Conservation (phyloP, 2,888 invertebrate species). For the Agrochola circellaris region DNA sequence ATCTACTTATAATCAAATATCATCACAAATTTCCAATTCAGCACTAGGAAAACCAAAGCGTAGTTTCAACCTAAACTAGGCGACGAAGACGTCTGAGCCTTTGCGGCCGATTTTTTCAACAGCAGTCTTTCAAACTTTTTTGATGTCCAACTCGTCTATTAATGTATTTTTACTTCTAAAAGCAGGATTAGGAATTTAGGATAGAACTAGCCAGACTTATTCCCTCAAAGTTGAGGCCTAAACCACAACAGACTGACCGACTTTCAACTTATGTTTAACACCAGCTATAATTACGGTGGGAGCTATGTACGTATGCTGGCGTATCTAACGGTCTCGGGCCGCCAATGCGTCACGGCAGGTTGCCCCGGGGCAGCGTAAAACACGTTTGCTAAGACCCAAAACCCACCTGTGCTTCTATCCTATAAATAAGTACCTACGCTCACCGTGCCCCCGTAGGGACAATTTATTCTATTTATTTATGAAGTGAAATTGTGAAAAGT, state of each 20-base stretch:
- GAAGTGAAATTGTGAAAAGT: conserved; percentile 72
- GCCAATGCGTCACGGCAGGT: conserved; percentile 77
- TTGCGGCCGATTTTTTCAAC: background rate
- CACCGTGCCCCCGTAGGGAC: conserved; percentile 76
- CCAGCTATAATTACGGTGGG: conserved; percentile 60
- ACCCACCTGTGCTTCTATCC: conserved; percentile 80
- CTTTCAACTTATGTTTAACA: conserved; percentile 62
- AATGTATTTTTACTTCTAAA: background rate
- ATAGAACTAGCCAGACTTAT: conserved; percentile 15
- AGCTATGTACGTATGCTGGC: conserved; percentile 55
- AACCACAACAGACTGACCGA: conserved; percentile 42
- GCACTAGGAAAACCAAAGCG: background rate
- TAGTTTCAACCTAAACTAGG: background rate
- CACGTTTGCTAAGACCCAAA: conserved; percentile 76
- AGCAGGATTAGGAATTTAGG: background rate
- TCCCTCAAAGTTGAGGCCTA: conserved; percentile 26
- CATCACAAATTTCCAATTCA: background rate
- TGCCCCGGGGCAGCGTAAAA: conserved; percentile 82
- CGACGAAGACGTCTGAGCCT: background rate
- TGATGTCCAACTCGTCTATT: background rate
- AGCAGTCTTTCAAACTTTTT: background rate
- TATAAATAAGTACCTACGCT: conserved; percentile 81
- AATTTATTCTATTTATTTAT: conserved; percentile 83
- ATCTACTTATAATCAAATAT: background rate
- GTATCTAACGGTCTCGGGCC: conserved; percentile 73